Evolutionary conservation across 2,888 invertebrate genomes (phyloP).

Genomic region (Orchesella flavescens): DNA sequence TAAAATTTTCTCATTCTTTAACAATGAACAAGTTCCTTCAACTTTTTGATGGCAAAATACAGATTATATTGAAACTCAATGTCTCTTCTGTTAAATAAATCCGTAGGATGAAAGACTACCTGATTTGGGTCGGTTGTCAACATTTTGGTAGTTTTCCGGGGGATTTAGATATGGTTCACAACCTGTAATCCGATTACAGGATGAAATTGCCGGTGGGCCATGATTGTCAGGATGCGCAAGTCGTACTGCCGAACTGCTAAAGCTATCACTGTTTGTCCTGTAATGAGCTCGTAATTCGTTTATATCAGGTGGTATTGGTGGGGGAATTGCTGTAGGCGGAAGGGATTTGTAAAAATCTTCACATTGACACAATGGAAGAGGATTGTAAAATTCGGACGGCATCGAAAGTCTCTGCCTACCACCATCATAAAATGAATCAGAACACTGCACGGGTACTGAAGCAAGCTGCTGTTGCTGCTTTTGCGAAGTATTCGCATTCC

Average conservation of each 20-base stretch:
- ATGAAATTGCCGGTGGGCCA: conserved; percentile 10
- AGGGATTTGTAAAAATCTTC: conserved; percentile 68
- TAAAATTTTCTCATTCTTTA: too few relatives aligned
- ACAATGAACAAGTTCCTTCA: too few relatives aligned
- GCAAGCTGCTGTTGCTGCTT: conserved; percentile 34
- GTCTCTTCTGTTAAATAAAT: too few relatives aligned
- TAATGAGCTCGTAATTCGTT: conserved; percentile 56
- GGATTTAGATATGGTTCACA: conserved; percentile 54
- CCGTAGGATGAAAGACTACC: conserved; percentile 14
- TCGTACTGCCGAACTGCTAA: conserved; percentile 19
- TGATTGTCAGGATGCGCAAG: conserved; percentile 49
- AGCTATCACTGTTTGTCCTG: conserved; percentile 50
- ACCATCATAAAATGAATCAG: conserved; percentile 44
- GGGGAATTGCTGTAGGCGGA: conserved; percentile 45
- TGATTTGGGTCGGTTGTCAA: conserved; percentile 37
- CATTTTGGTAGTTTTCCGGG: conserved; percentile 49
- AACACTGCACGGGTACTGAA: conserved; percentile 43
- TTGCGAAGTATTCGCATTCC: conserved; percentile 62
- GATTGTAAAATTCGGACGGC: conserved; percentile 72
- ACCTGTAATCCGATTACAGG: conserved; percentile 45
- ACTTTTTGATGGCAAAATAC: too few relatives aligned
- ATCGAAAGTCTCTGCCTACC: conserved; percentile 68
- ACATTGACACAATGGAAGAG: conserved; percentile 69
- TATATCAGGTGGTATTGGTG: conserved; percentile 26
- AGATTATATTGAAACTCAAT: too few relatives aligned